Base-by-base conservation (phyloP, 2,888 invertebrate species). In the Bursaphelenchus okinawaensis region DNA sequence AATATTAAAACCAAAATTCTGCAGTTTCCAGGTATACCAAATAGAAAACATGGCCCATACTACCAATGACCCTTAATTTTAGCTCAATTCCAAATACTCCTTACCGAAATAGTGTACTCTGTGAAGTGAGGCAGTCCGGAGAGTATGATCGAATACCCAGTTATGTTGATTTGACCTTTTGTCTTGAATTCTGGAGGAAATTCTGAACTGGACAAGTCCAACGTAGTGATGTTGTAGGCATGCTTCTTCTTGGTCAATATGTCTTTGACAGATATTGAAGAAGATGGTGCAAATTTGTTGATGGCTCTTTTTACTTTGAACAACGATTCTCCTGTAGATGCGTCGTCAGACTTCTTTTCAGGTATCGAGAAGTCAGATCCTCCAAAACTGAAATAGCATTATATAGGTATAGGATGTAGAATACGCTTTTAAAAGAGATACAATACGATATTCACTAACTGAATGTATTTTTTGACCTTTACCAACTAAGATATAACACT, bases 71-170 rank as follows among this genome's bases (percentile, higher is more conserved):
- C n/a, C n/a, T 16, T n/a, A 40, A 16, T 40, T 40, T 40, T 40
- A 16, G 9, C 19, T 16, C 19, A 16, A 40, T 40, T 16, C 50
- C n/a, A 52, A 22, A 16, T 29, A 62, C 19, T 16, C 24, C 58
- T 28, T n/a, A 60, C 40, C 67, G 55, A 55, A 28, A 79, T 75
- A 62, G 71, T 67, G 55, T 80, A 80, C 12, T 66, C 56, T 9
- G 76, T 72, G 56, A 59, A 79, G 63, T 80, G 80, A 22, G 68
- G 71, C 55, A 80, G 67, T n/a, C 67, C 66, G 2, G 55, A 62
- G 24, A 80, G 54, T 4, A 67, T 52, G 12, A 75, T 51, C n/a
- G 52, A 67, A 1, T 28, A 62, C 1, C 62, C 65, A 9, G 75
- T 62, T 6, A 72, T 71, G 24, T 65, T 67, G 27, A 51, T 52